A percentile compares a stretch with the other conserved stretches of the same genome.
These are phyloP conservation scores for Sapajus apella DNA, from an alignment of 2,113 vertebrate genomes.

Conservation along the genomic window DNA sequence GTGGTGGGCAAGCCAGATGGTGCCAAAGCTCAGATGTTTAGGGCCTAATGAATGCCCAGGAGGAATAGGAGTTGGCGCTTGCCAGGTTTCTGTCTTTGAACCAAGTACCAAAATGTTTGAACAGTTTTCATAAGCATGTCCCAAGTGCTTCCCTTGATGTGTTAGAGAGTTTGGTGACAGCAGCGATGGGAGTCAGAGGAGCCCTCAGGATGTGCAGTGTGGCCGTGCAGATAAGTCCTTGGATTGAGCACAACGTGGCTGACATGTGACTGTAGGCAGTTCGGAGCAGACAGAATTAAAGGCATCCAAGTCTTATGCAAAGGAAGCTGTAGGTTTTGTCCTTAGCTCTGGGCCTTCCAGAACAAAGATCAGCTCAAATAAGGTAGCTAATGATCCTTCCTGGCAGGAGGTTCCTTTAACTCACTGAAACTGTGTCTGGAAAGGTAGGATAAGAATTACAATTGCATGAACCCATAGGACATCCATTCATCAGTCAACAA, in stretches of 20 bases:
- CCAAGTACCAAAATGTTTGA: neutral
- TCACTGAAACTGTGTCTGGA: neutral
- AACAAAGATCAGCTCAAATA: neutral
- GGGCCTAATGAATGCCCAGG: neutral
- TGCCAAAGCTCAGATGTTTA: neutral
- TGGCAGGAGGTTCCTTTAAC: neutral
- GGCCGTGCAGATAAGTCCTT: too few species aligned
- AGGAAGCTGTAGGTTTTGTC: neutral
- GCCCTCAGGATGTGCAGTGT: fast-evolving
- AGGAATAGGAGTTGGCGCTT: neutral
- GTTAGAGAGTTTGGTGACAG: neutral
- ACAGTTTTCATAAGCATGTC: neutral
- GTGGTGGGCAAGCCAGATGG: neutral
- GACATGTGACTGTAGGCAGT: neutral
- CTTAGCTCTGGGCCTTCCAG: neutral
- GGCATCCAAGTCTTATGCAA: neutral
- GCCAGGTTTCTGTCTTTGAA: neutral
- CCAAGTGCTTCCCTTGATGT: neutral
- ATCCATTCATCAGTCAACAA: neutral
- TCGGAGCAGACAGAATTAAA: neutral
- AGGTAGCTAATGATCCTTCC: neutral
- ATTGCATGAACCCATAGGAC: neutral
- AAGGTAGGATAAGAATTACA: neutral
- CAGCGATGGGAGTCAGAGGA: neutral
- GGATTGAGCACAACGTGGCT: too few species aligned